phyloP scores from a whole-genome alignment of 2,888 invertebrate species.

The Phoenoteleia sp. region DNA sequence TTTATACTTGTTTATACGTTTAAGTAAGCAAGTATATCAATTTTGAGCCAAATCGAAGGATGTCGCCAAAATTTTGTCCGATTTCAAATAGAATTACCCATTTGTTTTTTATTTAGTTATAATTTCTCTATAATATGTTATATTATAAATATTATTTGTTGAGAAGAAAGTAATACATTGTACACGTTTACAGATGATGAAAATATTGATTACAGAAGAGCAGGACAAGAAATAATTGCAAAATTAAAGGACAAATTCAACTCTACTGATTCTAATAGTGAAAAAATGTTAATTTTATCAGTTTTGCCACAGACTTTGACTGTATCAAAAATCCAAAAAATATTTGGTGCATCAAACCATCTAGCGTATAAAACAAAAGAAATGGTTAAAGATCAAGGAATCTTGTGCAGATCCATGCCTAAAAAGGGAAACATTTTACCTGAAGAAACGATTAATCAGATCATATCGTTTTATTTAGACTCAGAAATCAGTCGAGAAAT shows the following conservation, averaged over 20 bases:
- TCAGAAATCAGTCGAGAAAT: conserved; percentile 15
- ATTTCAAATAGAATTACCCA: too few species aligned
- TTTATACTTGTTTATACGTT: too few species aligned
- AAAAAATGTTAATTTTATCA: conserved; percentile 5
- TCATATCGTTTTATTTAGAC: background rate
- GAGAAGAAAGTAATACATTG: too few species aligned
- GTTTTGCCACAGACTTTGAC: conserved; percentile 1
- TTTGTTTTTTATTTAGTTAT: too few species aligned
- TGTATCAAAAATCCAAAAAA: background rate
- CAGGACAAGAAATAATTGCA: background rate
- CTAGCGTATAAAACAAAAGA: background rate
- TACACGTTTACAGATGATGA: too few species aligned
- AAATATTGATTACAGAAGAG: too few species aligned
- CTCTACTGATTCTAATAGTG: background rate
- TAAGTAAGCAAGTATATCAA: too few species aligned
- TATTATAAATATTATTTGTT: too few species aligned
- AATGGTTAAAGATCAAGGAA: background rate
- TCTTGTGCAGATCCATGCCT: background rate
- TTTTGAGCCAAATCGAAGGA: too few species aligned
- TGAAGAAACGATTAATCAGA: background rate
- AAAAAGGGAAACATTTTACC: background rate
- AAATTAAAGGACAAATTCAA: background rate
- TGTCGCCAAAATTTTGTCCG: too few species aligned
- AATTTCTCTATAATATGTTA: too few species aligned
- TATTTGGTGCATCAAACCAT: background rate